Evolutionary conservation across 1,140 invertebrate genomes (phyloP), one percentile per base, ranked within the genome.

Genomic region (Maniola jurtina): DNA sequence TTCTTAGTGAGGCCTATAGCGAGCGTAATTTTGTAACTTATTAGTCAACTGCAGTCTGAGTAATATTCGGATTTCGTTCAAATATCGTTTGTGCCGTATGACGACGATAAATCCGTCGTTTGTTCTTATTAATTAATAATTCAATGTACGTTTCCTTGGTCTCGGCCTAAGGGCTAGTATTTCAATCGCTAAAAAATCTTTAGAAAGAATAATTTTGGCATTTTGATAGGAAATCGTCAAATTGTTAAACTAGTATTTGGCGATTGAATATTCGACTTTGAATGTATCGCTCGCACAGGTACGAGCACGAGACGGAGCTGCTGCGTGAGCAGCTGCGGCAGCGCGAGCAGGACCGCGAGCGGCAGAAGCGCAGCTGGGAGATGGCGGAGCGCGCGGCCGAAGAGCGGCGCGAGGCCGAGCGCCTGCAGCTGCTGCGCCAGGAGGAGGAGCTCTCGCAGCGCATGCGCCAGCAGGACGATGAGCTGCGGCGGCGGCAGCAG

Each of bases 341-440:
- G 78, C 93, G 97, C 62, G 97, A 98, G 91, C 93, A 95, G 74
- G 96, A 97, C 85, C 94, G 96, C 68, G 96, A 97, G 82, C 93
- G 96, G 5, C 95, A 96, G 87, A 96, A 97, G 82, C 92, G 96
- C 71, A 96, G 96, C 82, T 97, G 96, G 95, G 96, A 97, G 90
- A 93, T 96, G 93, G 95, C 96, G 45, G 95, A 97, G 81, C 92
- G 95, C 64, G 94, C 96, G 79, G 95, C 94, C 4, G 96, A 97
- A 72, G 96, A 97, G 86, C 94, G 95, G 68, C 93, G 96, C 50
- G 94, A 94, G 33, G 91, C 94, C 6, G 96, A 96, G 77, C 95
- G 96, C 79, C 93, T 94, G 81, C 91, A 94, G 33, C 89, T 95
- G 78, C 91, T 94, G 65, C 92, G 94, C 10, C 94, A 96, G 74